Base-by-base conservation (phyloP, 2,888 invertebrate genomes). In the Iphiclides podalirius region DNA sequence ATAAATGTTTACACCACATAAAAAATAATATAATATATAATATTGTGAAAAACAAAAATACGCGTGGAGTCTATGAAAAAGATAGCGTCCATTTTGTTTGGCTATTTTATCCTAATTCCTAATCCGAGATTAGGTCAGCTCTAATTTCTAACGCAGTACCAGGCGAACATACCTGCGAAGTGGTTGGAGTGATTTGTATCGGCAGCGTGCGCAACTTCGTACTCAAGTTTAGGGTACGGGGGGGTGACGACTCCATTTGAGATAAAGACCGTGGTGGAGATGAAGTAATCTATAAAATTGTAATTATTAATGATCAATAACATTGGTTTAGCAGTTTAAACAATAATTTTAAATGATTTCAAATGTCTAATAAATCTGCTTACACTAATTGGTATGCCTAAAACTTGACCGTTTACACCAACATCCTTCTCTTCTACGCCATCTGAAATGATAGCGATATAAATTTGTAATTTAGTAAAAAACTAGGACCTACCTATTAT, bases 311-410 rank as follows among this genome's bases (percentile, higher is more conserved):
- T n/a, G n/a, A n/a, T n/a, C n/a, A n/a, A n/a, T n/a, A n/a, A n/a
- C n/a, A n/a, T n/a, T n/a, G n/a, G n/a, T n/a, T n/a, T n/a, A n/a
- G n/a, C n/a, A n/a, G n/a, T n/a, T n/a, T n/a, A n/a, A n/a, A n/a
- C n/a, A n/a, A n/a, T n/a, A n/a, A n/a, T n/a, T n/a, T n/a, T n/a
- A n/a, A n/a, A 4, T 8, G 34, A 11, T 13, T 47, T 6, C 52
- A 51, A n/a, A 35, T 36, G 42, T 36, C 16, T 41, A 35, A 42
- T 28, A 12, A 20, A 40, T 23, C 16, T 54, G 84, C 87, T 85
- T 71, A 88, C 88, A 79, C 75, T 85, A 67, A 83, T 70, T 58
- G 83, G 82, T 60, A 86, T 79, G 74, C 87, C 86, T 75, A 86
- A 64, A 57, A 85, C 72, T 69, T 81, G 84, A 49, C 79, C 84